phyloP scores from a whole-genome alignment of 2,113 vertebrate species.

The Himantopus leucocephalus region DNA sequence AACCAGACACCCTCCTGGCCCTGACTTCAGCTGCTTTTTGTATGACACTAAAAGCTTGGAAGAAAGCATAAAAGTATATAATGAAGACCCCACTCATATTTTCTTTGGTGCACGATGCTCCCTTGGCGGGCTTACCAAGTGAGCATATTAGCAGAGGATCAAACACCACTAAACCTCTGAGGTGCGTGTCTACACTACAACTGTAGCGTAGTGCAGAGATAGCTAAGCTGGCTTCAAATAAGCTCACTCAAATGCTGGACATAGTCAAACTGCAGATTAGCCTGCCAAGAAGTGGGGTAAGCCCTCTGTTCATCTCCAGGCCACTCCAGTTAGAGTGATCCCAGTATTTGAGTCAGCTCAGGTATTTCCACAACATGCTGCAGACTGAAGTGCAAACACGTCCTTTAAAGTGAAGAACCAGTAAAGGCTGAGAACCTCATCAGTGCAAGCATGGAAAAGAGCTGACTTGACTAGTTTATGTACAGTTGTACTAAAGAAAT shows the following conservation, averaged over 20 bases:
- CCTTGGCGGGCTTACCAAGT: neutral
- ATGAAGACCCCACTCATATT: neutral
- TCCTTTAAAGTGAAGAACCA: neutral
- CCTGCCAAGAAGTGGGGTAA: neutral
- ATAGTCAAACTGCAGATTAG: neutral
- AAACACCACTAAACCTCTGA: neutral
- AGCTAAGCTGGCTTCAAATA: neutral
- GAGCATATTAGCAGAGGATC: neutral
- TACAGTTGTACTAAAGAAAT: constrained; percentile 27
- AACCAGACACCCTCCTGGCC: neutral
- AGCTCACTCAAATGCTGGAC: neutral
- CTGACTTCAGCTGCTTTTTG: neutral
- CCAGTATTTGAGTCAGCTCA: neutral
- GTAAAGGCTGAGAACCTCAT: neutral
- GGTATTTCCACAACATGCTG: neutral
- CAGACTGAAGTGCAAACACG: neutral
- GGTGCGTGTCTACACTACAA: accelerated
- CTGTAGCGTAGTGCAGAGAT: neutral
- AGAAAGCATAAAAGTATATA: neutral
- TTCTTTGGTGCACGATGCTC: neutral
- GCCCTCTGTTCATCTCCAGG: neutral
- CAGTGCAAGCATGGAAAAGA: neutral
- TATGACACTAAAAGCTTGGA: neutral
- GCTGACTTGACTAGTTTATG: neutral
- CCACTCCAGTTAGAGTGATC: neutral